phyloP scores from a whole-genome alignment of 2,888 invertebrate genomes.

The Caenorhabditis sp. region DNA sequence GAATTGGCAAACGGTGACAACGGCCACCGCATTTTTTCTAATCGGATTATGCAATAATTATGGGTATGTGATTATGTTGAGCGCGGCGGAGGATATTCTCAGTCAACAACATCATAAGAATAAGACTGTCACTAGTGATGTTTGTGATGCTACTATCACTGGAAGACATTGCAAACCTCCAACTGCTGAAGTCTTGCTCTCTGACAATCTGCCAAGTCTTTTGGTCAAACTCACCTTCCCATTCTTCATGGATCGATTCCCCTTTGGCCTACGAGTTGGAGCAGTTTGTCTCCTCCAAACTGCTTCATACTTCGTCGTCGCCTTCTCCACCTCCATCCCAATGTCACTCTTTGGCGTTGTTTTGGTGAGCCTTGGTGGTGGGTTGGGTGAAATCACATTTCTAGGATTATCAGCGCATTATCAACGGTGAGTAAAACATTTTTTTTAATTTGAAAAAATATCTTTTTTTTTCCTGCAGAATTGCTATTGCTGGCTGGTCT shows the following conservation, averaged over 20 bases:
- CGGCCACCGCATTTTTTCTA: conserved; percentile 73
- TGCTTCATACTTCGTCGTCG: conserved; percentile 66
- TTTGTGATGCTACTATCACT: conserved; percentile 33
- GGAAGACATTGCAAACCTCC: conserved; percentile 44
- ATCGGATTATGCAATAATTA: conserved; percentile 86
- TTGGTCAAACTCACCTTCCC: conserved; percentile 80
- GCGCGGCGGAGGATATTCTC: conserved; percentile 83
- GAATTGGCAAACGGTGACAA: background rate
- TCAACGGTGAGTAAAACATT: conserved; percentile 74
- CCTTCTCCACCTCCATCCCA: conserved; percentile 60
- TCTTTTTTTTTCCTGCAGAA: too few relatives aligned
- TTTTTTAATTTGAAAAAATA: background rate
- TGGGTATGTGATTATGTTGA: conserved; percentile 86
- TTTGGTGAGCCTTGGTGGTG: conserved; percentile 81
- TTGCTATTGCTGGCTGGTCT: conserved; percentile 84
- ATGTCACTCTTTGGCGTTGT: conserved; percentile 76
- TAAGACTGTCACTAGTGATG: conserved; percentile 17
- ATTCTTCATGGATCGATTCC: conserved; percentile 75
- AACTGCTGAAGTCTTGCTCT: conserved; percentile 78
- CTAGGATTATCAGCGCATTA: conserved; percentile 80
- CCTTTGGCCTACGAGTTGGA: conserved; percentile 71
- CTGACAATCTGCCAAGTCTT: conserved; percentile 82
- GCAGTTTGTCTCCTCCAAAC: conserved; percentile 61
- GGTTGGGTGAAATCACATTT: conserved; percentile 83
- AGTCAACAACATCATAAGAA: conserved; percentile 52